A percentile compares a stretch with the other conserved stretches of the same genome.
Evolutionary conservation across 2,113 vertebrate species (phyloP).

Genomic region (Psettodes erumei): DNA sequence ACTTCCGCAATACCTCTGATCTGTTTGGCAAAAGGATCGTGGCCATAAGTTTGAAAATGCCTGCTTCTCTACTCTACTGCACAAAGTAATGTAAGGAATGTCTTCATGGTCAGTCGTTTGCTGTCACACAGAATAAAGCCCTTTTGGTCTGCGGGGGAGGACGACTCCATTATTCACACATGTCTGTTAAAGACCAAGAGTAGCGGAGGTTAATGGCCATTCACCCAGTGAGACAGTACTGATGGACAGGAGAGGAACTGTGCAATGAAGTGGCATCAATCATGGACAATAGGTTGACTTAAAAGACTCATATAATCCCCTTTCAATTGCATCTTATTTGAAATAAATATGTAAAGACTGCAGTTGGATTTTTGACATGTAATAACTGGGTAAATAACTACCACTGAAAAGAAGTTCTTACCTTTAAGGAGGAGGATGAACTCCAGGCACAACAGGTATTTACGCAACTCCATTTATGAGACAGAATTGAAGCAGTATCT

Average conservation of each 20-base stretch:
- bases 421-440: constrained; percentile 80
- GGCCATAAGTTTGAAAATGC: constrained; percentile 47
- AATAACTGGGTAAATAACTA: too few relatives aligned
- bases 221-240: constrained; percentile 20
- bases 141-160: constrained; percentile 12
- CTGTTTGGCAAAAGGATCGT: constrained; percentile 48
- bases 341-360: too few relatives aligned
- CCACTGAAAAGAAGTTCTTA: constrained; percentile 50
- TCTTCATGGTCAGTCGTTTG: constrained; percentile 46
- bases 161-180: constrained; percentile 31
- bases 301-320: too few relatives aligned
- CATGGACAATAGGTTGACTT: constrained; percentile 15
- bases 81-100: constrained; percentile 55
- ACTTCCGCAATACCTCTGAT: constrained; percentile 54
- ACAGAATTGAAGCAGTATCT: constrained; percentile 32
- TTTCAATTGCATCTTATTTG: too few relatives aligned
- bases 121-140: constrained; percentile 48
- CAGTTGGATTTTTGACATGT: not conserved
- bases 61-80: constrained; percentile 18
- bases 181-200: constrained; percentile 23
- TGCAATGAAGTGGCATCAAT: constrained; percentile 31
- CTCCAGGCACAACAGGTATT: constrained; percentile 74
- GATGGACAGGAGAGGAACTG: constrained; percentile 13
- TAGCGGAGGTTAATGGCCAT: constrained; percentile 40
- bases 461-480: constrained; percentile 77